phyloP scores from a whole-genome alignment of 2,113 vertebrate species.

The Etheostoma cragini region DNA sequence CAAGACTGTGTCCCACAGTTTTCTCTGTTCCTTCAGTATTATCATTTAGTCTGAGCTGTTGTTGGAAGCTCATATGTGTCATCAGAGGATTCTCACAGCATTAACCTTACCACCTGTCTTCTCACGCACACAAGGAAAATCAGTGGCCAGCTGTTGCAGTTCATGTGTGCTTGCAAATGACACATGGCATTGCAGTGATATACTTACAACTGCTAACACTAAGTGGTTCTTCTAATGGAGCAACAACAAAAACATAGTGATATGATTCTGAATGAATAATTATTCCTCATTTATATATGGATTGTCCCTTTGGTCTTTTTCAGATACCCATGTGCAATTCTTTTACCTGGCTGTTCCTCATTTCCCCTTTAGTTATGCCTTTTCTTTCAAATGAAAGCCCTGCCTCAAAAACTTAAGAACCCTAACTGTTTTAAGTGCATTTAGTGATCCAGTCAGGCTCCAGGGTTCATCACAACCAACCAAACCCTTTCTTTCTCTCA shows the following conservation, averaged over 20 bases:
- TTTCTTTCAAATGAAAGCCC: not conserved
- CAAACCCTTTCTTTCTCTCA: not conserved
- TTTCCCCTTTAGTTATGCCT: not conserved
- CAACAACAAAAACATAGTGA: not conserved
- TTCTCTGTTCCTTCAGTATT: slow-evolving; percentile 22
- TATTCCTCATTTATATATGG: not conserved
- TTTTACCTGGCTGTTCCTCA: not conserved
- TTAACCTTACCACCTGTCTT: slow-evolving; percentile 58
- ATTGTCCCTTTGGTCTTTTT: not conserved
- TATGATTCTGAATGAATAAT: not conserved
- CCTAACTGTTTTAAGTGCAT: not conserved
- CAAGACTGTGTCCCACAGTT: not conserved
- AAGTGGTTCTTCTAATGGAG: not conserved
- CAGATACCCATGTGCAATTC: not conserved
- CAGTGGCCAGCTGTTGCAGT: slow-evolving; percentile 36
- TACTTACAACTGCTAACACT: not conserved
- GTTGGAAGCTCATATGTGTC: slow-evolving; percentile 46
- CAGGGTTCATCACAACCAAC: not conserved
- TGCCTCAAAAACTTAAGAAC: not conserved
- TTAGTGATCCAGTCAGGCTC: not conserved
- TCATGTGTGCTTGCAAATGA: slow-evolving; percentile 17
- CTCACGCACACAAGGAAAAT: slow-evolving; percentile 32
- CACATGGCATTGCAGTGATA: slow-evolving; percentile 37
- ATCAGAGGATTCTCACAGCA: slow-evolving; percentile 52
- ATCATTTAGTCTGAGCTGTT: slow-evolving; percentile 39